Evolutionary conservation across 1,140 invertebrate genomes (phyloP), one percentile per base, ranked within the genome.

Genomic region (Cherax destructor): DNA sequence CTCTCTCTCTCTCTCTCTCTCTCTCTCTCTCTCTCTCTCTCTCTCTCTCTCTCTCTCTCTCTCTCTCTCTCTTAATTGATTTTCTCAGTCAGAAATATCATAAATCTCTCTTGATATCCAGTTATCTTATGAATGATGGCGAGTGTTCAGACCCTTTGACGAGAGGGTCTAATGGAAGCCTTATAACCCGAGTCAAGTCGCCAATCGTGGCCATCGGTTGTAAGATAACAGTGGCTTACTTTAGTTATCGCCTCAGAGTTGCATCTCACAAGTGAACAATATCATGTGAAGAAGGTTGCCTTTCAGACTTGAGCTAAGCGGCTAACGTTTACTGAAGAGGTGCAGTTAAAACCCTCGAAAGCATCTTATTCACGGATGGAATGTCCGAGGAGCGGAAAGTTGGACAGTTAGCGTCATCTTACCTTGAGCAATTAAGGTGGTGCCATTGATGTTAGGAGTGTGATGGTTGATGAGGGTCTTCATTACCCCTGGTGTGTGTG

Each of bases 91-190:
- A 85, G 41, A 78, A 59, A 50, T 69, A 16, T 74, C 88, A 80
- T 91, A 86, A 91, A 91, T 91, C 88, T 86, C 76, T 78, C 88
- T 24, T 18, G 61, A 59, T 80, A 83, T 91, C 88, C 83, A 83
- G 88, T 80, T 91, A 86, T 91, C 88, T 91, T 21, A 59, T 91
- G 88, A 91, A 91, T 84, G 88, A 91, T 91, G 88, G 88, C 79
- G 83, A 91, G 88, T 91, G 88, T 85, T 78, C 74, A 50, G 76
- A 50, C 72, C 61, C 86, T 86, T 86, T 91, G 88, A 91, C 88
- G 88, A 91, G 83, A 52, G 49, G 50, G 56, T 59, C 69, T 65
- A 89, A 78, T 84, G 78, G 59, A 65, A 52, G 4, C 61, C 81
- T 83, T 47, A 69, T 47, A 65, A 59, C 9, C 56, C 56, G 56